These are phyloP conservation scores for Buphagus erythrorhynchus DNA, from an alignment of 2,797 vertebrate species.

Conservation along the genomic window DNA sequence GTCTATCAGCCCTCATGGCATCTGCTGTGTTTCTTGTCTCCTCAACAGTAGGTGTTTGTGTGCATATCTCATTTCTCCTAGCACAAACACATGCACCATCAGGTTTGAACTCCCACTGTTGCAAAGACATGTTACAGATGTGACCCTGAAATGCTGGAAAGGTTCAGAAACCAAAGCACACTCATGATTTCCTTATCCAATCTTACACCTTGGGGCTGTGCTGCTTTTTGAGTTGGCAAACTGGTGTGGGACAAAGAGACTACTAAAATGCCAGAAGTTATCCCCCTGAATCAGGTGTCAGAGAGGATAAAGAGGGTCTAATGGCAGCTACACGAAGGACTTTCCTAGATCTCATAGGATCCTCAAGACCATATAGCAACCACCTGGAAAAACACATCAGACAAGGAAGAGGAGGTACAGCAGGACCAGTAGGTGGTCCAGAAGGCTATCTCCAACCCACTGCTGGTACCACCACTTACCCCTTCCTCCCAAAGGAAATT, in stretches of 20 bases:
- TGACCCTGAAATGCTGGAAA: not conserved
- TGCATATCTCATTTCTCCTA: not conserved
- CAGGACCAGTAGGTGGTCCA: not conserved
- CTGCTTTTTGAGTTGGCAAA: not conserved
- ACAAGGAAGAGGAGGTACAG: not conserved
- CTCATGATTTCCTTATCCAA: not conserved
- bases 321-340: not conserved
- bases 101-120: not conserved
- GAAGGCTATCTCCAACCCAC: not conserved
- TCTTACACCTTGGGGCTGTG: not conserved
- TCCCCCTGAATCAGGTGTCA: not conserved
- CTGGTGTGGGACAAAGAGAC: not conserved
- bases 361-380: not conserved
- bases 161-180: not conserved
- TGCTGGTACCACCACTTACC: not conserved
- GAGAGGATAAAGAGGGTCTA: not conserved
- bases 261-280: not conserved
- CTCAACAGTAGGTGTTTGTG: not conserved
- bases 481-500: not conserved
- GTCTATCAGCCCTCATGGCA: not conserved
- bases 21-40: not conserved
- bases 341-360: not conserved
- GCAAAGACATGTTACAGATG: not conserved
- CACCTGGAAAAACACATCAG: not conserved
- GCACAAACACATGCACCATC: not conserved